Conservation (phyloP, 1,140 invertebrate species). For the Scaptomyza graminum region DNA sequence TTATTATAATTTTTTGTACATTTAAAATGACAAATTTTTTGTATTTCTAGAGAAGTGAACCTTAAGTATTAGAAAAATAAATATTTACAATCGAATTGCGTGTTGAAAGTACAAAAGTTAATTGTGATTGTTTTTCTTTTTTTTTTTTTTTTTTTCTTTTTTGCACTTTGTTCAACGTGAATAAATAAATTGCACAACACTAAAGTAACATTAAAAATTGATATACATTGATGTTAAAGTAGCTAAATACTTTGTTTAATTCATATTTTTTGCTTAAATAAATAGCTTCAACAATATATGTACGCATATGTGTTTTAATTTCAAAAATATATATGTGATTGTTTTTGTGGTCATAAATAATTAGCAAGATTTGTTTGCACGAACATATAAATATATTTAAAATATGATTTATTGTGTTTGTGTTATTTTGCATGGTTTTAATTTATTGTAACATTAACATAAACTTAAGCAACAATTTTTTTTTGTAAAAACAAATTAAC, state of each 20-base stretch:
- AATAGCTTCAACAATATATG: conserved; percentile 41
- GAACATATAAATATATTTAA: conserved; percentile 25
- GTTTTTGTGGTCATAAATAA: conserved; percentile 18
- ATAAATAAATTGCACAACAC: conserved; percentile 81
- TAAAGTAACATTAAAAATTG: conserved; percentile 72
- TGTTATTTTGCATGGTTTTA: not conserved
- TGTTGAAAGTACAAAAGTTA: conserved; percentile 53
- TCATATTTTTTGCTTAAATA: conserved; percentile 20
- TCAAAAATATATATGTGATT: conserved; percentile 3
- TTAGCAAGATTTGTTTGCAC: conserved; percentile 36
- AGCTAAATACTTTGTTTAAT: too few relatives aligned
- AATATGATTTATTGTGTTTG: conserved; percentile 45
- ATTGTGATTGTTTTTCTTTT: conserved; percentile 4
- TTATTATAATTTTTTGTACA: conserved; percentile 64
- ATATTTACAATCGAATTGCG: conserved; percentile 76
- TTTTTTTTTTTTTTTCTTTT: conserved; percentile 41
- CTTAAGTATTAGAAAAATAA: conserved; percentile 67
- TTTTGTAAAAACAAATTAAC: conserved; percentile 76
- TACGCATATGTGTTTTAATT: conserved; percentile 12
- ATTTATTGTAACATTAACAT: conserved; percentile 59
- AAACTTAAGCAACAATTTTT: conserved; percentile 78
- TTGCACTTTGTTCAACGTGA: conserved; percentile 41
- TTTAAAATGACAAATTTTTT: conserved; percentile 73
- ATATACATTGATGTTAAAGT: conserved; percentile 34
- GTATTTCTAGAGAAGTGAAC: conserved; percentile 56